Conservation (phyloP, 2,797 vertebrate species). For the Lutjanus campechanus region DNA sequence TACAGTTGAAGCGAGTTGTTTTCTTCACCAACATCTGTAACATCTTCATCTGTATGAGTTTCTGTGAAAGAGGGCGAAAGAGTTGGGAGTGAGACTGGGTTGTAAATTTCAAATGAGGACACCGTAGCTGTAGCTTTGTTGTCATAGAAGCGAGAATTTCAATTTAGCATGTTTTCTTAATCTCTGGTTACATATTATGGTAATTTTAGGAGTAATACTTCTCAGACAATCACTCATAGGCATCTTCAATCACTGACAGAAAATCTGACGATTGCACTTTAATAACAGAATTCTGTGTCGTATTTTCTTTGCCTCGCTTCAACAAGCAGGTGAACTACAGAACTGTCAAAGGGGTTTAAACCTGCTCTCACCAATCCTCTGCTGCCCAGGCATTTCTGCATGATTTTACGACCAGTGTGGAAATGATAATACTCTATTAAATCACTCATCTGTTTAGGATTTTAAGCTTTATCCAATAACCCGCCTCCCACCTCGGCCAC, state of each 20-base stretch:
- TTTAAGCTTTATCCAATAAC: slow-evolving; percentile 58
- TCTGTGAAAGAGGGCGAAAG: no score
- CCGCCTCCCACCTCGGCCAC: slow-evolving; percentile 36
- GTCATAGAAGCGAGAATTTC: no score
- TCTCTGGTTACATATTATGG: no score
- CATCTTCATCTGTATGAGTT: no score
- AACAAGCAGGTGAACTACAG: slow-evolving; percentile 17
- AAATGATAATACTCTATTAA: slow-evolving; percentile 61
- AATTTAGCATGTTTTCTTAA: no score
- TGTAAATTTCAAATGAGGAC: no score
- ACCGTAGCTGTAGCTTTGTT: no score
- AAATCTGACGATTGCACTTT: neutral
- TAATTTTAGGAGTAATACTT: neutral
- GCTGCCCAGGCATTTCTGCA: slow-evolving; percentile 10
- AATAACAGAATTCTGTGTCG: neutral
- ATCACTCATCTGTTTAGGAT: slow-evolving; percentile 69
- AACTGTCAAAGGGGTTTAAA: slow-evolving; percentile 8
- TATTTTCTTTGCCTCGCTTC: neutral
- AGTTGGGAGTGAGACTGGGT: no score
- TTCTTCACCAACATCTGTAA: no score
- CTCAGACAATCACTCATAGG: slow-evolving; percentile 4
- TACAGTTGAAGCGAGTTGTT: no score
- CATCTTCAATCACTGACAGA: neutral
- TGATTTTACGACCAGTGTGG: slow-evolving; percentile 43
- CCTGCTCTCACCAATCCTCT: neutral